These are phyloP conservation scores for Nephila pilipes DNA, from an alignment of 1,140 invertebrate species.

Conservation along the genomic window DNA sequence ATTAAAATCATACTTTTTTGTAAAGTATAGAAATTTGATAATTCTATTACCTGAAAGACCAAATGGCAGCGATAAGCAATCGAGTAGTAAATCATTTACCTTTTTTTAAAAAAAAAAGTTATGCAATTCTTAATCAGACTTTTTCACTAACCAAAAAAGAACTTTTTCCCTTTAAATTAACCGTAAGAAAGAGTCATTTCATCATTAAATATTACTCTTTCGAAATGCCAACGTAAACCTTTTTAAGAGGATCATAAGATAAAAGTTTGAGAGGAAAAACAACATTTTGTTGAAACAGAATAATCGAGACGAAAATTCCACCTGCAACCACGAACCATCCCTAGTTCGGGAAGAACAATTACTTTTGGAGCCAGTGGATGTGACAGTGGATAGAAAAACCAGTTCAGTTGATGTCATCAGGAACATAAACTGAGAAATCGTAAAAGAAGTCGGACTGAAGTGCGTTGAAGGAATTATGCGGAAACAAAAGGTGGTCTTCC, in stretches of 20 bases:
- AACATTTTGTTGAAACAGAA: not conserved
- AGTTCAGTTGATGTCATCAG: conserved; percentile 32
- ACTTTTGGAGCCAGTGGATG: not conserved
- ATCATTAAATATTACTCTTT: not conserved
- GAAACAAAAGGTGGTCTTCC: conserved; percentile 35
- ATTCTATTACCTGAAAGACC: too few species aligned
- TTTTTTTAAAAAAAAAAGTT: too few species aligned
- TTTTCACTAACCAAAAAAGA: too few species aligned
- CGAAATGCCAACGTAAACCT: not conserved
- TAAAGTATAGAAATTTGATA: too few species aligned
- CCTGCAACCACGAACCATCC: not conserved
- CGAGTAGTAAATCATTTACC: too few species aligned
- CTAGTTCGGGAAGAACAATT: not conserved
- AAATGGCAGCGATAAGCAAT: too few species aligned
- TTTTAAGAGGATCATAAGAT: not conserved
- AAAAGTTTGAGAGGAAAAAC: not conserved
- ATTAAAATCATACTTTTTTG: too few species aligned
- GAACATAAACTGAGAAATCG: conserved; percentile 33
- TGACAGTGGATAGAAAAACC: conserved; percentile 3
- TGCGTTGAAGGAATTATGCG: conserved; percentile 17
- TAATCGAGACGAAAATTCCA: conserved; percentile 5
- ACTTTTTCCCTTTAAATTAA: too few species aligned
- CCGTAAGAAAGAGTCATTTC: not conserved
- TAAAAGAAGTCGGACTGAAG: not conserved
- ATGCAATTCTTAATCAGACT: too few species aligned